Evolutionary conservation across 2,888 invertebrate species (phyloP).

Genomic region (Agrochola circellaris): DNA sequence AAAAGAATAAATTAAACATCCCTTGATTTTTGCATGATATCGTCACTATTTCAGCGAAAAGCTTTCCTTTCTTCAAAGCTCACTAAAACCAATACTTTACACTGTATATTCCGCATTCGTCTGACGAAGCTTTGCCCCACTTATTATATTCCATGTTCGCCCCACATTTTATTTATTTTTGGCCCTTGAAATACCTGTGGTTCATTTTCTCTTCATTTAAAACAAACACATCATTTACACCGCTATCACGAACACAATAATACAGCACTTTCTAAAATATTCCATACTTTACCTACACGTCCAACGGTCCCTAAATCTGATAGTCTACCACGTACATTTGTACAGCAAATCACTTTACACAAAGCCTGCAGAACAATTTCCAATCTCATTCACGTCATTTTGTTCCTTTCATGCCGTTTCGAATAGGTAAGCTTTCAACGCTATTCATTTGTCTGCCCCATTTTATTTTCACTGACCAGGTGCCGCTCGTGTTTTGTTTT

Average conservation of each 20-base stretch:
- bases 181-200: no score
- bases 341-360: slow-evolving; percentile 62
- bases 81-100: background rate
- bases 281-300: background rate
- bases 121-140: background rate
- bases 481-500: slow-evolving; percentile 30
- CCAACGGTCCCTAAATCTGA: slow-evolving; percentile 7
- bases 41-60: background rate
- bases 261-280: background rate
- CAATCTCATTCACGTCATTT: slow-evolving; percentile 60
- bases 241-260: background rate
- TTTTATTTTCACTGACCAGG: slow-evolving; percentile 49
- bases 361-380: slow-evolving; percentile 56
- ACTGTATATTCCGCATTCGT: background rate
- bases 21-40: background rate
- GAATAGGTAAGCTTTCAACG: slow-evolving; percentile 57
- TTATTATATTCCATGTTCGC: background rate
- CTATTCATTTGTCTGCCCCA: slow-evolving; percentile 54
- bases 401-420: slow-evolving; percentile 54
- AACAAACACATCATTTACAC: background rate
- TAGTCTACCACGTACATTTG: slow-evolving; percentile 41
- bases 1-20: no score
- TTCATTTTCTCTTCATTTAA: background rate
- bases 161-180: background rate
- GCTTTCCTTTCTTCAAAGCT: background rate